Evolutionary conservation across 2,113 vertebrate species (phyloP).

Genomic region (Psephotus haematonotus): DNA sequence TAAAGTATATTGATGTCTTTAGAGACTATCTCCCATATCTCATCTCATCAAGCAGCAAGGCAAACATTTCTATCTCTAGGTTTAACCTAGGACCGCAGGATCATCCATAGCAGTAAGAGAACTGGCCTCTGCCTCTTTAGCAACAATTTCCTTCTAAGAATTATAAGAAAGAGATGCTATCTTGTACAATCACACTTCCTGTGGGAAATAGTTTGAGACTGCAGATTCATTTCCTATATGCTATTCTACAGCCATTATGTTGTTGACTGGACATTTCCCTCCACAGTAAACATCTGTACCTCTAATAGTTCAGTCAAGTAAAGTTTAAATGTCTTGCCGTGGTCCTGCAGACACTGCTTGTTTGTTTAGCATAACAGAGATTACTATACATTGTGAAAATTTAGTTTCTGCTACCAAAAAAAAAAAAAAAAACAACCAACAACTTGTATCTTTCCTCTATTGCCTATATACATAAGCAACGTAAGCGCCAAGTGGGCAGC

Average conservation of each 20-base stretch:
- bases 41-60: background rate
- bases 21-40: background rate
- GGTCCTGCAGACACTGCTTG: background rate
- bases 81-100: background rate
- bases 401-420: background rate
- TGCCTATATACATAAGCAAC: background rate
- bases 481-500: background rate
- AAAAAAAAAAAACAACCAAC: background rate
- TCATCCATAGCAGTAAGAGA: background rate
- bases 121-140: background rate
- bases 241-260: background rate
- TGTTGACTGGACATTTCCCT: background rate
- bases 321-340: background rate
- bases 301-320: background rate
- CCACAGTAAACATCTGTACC: background rate
- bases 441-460: background rate
- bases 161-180: background rate
- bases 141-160: background rate
- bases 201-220: background rate
- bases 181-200: background rate
- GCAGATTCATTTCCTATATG: slow-evolving; percentile 1
- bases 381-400: background rate
- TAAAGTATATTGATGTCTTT: background rate
- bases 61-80: background rate
- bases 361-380: background rate